Evolutionary conservation across 2,113 vertebrate genomes (phyloP), one percentile per base, ranked within the genome.

Genomic region (Onychostoma macrolepis): DNA sequence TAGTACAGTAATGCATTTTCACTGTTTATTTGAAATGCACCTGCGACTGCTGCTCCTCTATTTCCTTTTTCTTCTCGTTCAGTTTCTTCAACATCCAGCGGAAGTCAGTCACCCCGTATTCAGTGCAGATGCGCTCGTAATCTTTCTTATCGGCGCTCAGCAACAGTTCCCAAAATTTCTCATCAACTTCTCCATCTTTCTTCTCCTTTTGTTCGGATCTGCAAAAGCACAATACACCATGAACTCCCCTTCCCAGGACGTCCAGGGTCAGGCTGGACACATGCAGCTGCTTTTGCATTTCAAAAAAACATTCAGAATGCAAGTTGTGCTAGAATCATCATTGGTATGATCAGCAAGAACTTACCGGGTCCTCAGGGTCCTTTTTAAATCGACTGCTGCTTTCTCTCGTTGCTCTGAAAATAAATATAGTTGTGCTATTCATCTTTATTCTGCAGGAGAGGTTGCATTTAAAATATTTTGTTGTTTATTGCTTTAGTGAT

Each of bases 71-170:
- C 86, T 96, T 93, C 89, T 95, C 93, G 71, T 93, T 96, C 72
- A 98, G 94, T 92, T 93, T 97, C 43, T 91, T 97, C 87, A 98
- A 91, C 95, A 98, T 96, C 87, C 97, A 91, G 2, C 96, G 95
- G 84, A 96, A 97, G 90, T 98, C 96, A 2, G 93, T 96, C 58
- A 98, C 91, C 12, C 96, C 96, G 0, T 97, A 96, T 83, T 96
- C 93, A 0, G 92, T 0, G 89, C 96, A 98, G 87, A 98, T 97
- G 26, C 86, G 86, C 88, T 98, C 97, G 5, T 97, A 98, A 83
- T 98, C 96, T 90, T 93, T 97, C 53, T 88, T 96, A 74, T 96
- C 95, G 5, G 96, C 94, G 2, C 96, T 95, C 91, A 98, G 82
- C 88, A 98, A 61, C 72, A 97, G 87, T 33, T 99, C 96, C 96